Evolutionary conservation across 2,888 invertebrate genomes (phyloP), one percentile per base, ranked within the genome.

Genomic region (Stegana nigrithorax): DNA sequence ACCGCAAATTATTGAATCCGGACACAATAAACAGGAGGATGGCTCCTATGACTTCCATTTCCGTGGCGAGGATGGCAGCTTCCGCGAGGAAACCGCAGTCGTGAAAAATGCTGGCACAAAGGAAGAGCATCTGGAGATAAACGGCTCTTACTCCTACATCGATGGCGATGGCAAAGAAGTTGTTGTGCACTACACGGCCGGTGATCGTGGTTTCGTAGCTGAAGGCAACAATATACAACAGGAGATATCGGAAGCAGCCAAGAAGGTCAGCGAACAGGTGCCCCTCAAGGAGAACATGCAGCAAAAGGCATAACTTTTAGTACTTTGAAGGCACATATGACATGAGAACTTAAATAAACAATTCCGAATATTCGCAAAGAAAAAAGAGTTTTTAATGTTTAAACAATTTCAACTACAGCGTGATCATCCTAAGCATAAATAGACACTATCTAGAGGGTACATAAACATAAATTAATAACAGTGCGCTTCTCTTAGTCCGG

Each of bases 151-250:
- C 67, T 80, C 81, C 19, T 85, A 83, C 65, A 71, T 76, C 25
- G 85, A 84, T 71, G 69, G 70, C 50, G 71, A 81, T 62, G 84
- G 83, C 64, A 73, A 83, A 60, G 79, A 83, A 62, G 75, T 83
- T 2, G 71, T 79, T n/a, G 85, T 85, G 0, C 73, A 74, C 53
- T 85, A 85, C 51, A 83, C 75, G 39, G 85, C 85, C 51, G 83
- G 83, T 67, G 71, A 83, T 56, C 79, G 75, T 63, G 85, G 85
- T 10, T 85, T 85, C 57, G 84, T 85, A n/a, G 84, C 85, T 56
- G 76, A 81, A 47, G 85, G 85, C 4, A 78, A 70, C 32, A 74
- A 77, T 53, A 85, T 85, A 50, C 64, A 75, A 27, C 75, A 80
- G 14, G 68, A 75, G 59, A 84, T 85, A 51, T 74, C 84, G 0